Evolutionary conservation across 2,797 vertebrate species (phyloP).

Genomic region (Oophaga sylvatica): DNA sequence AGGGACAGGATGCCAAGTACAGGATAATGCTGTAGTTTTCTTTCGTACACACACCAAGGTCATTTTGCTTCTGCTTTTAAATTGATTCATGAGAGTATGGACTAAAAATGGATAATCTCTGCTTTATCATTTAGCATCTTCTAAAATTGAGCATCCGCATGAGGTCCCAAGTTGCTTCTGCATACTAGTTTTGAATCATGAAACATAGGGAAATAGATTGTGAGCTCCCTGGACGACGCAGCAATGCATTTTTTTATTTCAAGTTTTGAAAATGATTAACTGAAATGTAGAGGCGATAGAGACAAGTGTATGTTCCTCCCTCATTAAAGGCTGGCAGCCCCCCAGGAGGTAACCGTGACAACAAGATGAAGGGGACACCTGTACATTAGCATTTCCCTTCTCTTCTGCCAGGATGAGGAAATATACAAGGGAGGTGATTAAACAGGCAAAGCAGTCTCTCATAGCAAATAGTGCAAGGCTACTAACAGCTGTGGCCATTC

Average conservation of each 20-base stretch:
- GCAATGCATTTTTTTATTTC: neutral
- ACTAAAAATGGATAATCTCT: neutral
- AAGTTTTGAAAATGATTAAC: constrained; percentile 1
- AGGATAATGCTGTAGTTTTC: neutral
- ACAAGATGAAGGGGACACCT: constrained; percentile 71
- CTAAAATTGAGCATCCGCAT: too few relatives aligned
- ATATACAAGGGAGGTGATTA: constrained; percentile 53
- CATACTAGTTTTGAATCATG: too few relatives aligned
- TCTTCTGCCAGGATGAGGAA: constrained; percentile 29
- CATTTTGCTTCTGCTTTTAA: neutral
- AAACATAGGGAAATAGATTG: neutral
- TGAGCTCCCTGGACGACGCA: neutral
- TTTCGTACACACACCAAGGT: neutral
- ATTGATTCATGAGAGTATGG: neutral
- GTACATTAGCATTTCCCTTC: constrained; percentile 67
- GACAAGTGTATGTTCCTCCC: neutral
- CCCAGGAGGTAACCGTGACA: constrained; percentile 55
- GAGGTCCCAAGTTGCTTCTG: neutral
- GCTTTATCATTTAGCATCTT: neutral
- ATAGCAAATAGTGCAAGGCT: constrained; percentile 42
- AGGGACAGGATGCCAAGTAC: neutral
- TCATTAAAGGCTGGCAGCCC: constrained; percentile 34
- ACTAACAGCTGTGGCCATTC: constrained; percentile 43
- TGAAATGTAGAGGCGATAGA: neutral
- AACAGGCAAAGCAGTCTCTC: constrained; percentile 22